Evolutionary conservation across 2,888 invertebrate species (phyloP), one percentile per base, ranked within the genome.

Genomic region (Drosophila birchii): DNA sequence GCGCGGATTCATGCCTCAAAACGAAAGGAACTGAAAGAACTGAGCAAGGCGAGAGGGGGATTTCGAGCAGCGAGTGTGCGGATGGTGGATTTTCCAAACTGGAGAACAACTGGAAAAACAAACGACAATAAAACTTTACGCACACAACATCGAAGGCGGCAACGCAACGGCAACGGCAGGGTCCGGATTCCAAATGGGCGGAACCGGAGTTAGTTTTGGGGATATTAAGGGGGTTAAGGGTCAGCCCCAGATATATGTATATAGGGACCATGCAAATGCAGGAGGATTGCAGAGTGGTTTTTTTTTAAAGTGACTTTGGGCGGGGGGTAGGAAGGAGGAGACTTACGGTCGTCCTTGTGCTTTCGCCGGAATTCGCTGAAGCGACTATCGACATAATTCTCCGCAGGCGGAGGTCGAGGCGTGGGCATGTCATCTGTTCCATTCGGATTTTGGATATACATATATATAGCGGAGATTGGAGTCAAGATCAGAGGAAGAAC

Each of bases 331-430:
- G 32, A 20, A 29, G 45, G 41, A 36, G 71, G 71, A 69, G 87
- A 94, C 95, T 95, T 95, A 95, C 95, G 94, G 92, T 94, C 94
- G 88, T 94, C 93, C 92, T 94, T 94, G 91, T 95, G 95, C 92
- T 95, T 95, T 91, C 94, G 94, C 86, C 95, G 93, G 93, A 95
- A 95, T 78, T 92, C 92, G 81, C 92, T 92, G 76, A 89, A 90
- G 78, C 92, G 92, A 85, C 88, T 92, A 82, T 92, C 92, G 74
- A 91, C 80, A 83, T 91, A 91, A 74, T 85, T 89, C 79, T 91
- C 91, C 78, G 85, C 83, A 63, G 91, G 92, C 73, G 91, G 92
- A 82, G 92, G 91, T 71, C 91, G 82, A 26, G 91, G 88, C 62
- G 91, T 91, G 75, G 91, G 91, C 92, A 91, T 91, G 78, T 91